Base-by-base conservation (phyloP, 2,113 vertebrate species). In the Todiramphus saurophagus region DNA sequence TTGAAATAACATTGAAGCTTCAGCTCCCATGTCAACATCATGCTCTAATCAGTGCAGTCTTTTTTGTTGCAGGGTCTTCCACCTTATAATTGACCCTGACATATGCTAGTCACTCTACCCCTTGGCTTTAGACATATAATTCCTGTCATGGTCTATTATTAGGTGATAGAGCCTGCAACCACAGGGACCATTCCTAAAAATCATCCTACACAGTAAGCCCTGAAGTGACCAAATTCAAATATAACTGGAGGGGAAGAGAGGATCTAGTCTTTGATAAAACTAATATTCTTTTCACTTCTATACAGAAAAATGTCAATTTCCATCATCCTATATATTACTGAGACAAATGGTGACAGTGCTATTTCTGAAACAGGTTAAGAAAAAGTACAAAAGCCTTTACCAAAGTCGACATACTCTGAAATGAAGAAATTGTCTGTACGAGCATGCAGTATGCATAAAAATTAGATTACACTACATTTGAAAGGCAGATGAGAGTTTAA, bases 31-130 rank as follows among this genome's bases (percentile, higher is more conserved):
- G 96, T 96, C 97, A 97, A 94, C 89, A 96, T 95, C 83, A 79
- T 83, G 77, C 91, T 97, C 96, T 97, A 97, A 97, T 97, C 96
- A 96, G 96, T 95, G 76, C 80, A 94, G 95, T 94, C 97, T 97
- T 96, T 97, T 96, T 93, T 95, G 93, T 97, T 92, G 19, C 93
- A 96, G 92, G 96, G 96, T 94, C 95, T 96, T 97, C 92, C 95
- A 96, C 96, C 95, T 97, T 95, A 67, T 96, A 97, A 97, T 97
- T 97, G 96, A 97, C 96, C 96, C 96, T 97, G 96, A 97, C 96
- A 97, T 97, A 97, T 95, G 96, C 93, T 97, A 64, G 95, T 97
- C 96, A 87, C 92, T 97, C 91, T 95, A 89, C 94, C 95, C 94
- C 50, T 96, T 97, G 96, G 96, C 97, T 96, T 96, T 2, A 48